Evolutionary conservation across 2,888 invertebrate species (phyloP), one percentile per base, ranked within the genome.

Genomic region (Drosophila rellima): DNA sequence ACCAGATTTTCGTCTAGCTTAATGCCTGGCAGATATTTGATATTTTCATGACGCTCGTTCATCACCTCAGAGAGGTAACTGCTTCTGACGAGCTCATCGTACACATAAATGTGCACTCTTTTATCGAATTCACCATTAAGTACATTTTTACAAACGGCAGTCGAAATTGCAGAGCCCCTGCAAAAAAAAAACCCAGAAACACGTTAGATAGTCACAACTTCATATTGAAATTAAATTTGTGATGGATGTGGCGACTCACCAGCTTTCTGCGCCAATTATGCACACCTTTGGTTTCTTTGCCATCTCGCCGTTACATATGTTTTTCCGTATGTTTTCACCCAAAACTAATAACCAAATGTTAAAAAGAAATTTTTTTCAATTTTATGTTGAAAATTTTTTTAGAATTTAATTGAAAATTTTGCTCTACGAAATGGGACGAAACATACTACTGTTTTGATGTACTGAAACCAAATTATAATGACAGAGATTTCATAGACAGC

Each of bases 21-120:
- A 2, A 90, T 70, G 11, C 82, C 76, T 17, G 89, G 86, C 39
- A 90, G 67, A 68, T 90, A 89, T 69, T 90, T 90, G 15, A 75
- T 71, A 70, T 90, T 90, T 26, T 90, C 77, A 50, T 90, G 89
- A 1, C 61, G 55, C 5, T 60, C 65, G 39, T 90, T 90, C 1
- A 90, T 90, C 3, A 86, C 51, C 39, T 82, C 69, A 0, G 79
- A 82, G 0, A 90, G 59, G 6, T 51, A 55, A 17, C 55, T 74
- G 18, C 52, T 72, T 6, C 76, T 59, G 3, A 78, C 70, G 10
- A 78, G 29, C 47, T 90, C 91, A 45, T 90, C 91, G 18, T 80
- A 79, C 3, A 86, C 89, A 52, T 78, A 90, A 17, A 90, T 81
- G 37, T 89, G 78, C 8, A 90, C 86, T n/a, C 69, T 68, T 4